These are phyloP conservation scores for Myrmecobius fasciatus DNA, from an alignment of 2,113 vertebrate species.

Conservation along the genomic window DNA sequence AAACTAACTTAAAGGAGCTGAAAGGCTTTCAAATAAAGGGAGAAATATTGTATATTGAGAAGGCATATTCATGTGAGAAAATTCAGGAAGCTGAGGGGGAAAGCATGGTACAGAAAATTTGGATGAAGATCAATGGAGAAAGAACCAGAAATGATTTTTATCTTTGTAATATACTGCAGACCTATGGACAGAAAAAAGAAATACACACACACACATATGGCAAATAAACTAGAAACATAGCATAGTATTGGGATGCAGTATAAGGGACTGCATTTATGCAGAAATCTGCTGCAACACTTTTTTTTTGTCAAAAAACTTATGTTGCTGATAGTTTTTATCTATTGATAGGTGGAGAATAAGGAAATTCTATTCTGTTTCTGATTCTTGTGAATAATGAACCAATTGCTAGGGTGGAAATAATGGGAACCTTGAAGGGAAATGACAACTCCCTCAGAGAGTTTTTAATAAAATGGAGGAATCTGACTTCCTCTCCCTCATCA, in stretches of 20 bases:
- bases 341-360: background rate
- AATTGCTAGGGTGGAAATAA: background rate
- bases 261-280: background rate
- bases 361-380: background rate
- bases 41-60: background rate
- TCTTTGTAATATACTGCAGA: background rate
- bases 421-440: background rate
- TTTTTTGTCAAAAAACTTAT: background rate
- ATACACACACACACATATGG: too few relatives aligned
- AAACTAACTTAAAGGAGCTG: background rate
- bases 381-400: background rate
- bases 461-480: background rate
- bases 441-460: background rate
- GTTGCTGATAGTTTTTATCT: background rate
- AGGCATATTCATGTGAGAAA: background rate
- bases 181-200: background rate
- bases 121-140: background rate
- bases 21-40: background rate
- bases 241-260: background rate
- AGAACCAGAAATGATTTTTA: background rate
- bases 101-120: background rate
- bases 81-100: background rate
- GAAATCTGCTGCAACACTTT: too few relatives aligned
- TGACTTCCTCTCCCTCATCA: background rate
- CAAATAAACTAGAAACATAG: background rate